Base-by-base conservation (phyloP, 1,140 invertebrate genomes). In the Drosophila tropicalis region DNA sequence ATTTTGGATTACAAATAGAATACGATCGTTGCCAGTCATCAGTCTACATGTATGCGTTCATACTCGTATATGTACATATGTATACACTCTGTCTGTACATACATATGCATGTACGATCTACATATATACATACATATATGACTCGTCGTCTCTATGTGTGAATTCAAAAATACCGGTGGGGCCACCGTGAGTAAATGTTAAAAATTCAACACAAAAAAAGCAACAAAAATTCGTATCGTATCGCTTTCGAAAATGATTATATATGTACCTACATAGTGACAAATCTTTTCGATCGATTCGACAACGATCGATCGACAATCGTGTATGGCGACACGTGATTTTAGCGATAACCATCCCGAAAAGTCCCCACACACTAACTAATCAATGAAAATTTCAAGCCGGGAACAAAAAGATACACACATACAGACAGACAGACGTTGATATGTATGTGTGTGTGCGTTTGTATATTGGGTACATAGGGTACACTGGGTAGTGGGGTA, bases 1-100 rank as follows among this genome's bases (percentile, higher is more conserved):
- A 78, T 86, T 85, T 86, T 86, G 82, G 82, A 86, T 86, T 86
- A 86, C 82, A 86, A 86, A 86, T 86, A 87, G 82, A 86, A 86
- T 87, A 86, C 82, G 82, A 86, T 79, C 83, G 83, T 85, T 84
- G 73, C 67, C 77, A 80, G 76, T 72, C 60, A 67, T 72, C 60
- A 67, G 17, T 71, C 51, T 55, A 54, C 32, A 32, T 29, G 29
- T 29, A 29, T 41, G 70, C 62, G 22, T 72, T 25, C 34, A 55
- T 32, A 12, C 51, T 70, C 51, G 68, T 76, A 61, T 32, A 64
- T 61, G 17, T 15, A 47, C 69, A 61, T 29, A 64, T 61, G 12
- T 15, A 51, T 39, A 39, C 17, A 39, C 17, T 22, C 36, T 63
- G 61, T 25, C 13, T 68, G 44, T 72, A 10, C 7, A 81, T 72